Evolutionary conservation across 2,113 vertebrate species (phyloP), one percentile per base, ranked within the genome.

Genomic region (Leptobrachium leishanense): DNA sequence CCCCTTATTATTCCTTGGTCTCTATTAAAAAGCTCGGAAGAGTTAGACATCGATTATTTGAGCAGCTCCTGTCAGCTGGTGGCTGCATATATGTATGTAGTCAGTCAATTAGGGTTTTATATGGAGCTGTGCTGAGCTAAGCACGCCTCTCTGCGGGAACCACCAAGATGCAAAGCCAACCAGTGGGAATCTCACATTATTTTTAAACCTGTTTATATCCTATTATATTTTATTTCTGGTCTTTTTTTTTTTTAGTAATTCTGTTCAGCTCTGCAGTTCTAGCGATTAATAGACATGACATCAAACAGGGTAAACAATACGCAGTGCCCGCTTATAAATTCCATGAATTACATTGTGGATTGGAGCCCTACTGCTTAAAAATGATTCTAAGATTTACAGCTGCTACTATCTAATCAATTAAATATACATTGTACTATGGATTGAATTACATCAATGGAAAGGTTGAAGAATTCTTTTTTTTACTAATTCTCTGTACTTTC

Each of bases 331-430:
- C 20, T 7, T 64, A 31, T 13, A 64, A 20, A 7, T 39, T 64
- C n/a, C 20, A 8, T 5, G 20, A 64, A 64, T 31, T 20, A 20
- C 62, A 64, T 64, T 20, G 31, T 5, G 10, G 62, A 39, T 64
- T 64, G 9, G 62, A 20, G 1, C n/a, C 62, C 20, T 85, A 69
- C 88, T 85, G 85, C 79, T 84, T 15, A 12, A 12, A 59, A 59
- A 59, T 15, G 13, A 15, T 15, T 59, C 13, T 12, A 12, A 59
- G 55, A 59, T 59, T 11, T 59, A 15, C 8, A 50, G 8, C 46
- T 50, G 46, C 46, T 8, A 50, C 46, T 50, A 50, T 5, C 4
- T 50, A 50, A 50, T 50, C 46, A 4, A 8, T 50, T 50, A 50
- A 50, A 4, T 50, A 50, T 50, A 50, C 46, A 50, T 50, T 4